Evolutionary conservation across 2,797 vertebrate genomes (phyloP).

Genomic region (Danio aesculapii): DNA sequence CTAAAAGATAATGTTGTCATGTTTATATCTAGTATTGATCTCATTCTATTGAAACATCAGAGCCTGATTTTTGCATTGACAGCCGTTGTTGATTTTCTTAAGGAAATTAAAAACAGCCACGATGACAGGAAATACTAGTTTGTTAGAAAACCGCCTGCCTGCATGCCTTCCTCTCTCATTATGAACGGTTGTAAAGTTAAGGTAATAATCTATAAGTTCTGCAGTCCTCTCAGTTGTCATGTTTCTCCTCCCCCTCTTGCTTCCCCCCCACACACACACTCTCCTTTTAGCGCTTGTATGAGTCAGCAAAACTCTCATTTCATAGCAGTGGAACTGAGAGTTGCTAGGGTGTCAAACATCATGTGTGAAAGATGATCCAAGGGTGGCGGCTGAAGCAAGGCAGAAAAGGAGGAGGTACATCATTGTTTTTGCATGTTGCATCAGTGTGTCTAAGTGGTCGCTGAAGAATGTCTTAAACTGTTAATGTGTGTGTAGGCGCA

Average conservation of each 20-base stretch:
- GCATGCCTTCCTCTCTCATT: neutral
- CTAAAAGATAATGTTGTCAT: neutral
- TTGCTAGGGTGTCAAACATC: neutral
- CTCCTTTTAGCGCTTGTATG: neutral
- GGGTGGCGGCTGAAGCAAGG: neutral
- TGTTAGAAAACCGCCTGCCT: neutral
- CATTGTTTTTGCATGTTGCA: neutral
- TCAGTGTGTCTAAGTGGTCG: neutral
- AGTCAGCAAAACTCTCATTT: constrained; percentile 13
- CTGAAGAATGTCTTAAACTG: neutral
- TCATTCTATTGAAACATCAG: too few species aligned
- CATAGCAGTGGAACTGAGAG: neutral
- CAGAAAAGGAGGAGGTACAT: neutral
- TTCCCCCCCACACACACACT: neutral
- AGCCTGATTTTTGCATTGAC: too few species aligned
- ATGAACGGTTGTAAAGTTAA: neutral
- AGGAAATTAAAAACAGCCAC: too few species aligned
- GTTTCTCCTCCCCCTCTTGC: neutral
- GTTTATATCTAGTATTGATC: too few species aligned
- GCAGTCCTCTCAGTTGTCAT: constrained; percentile 3
- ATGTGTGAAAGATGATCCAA: constrained; percentile 29
- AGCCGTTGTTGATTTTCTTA: neutral
- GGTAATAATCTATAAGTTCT: neutral
- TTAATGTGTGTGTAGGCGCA: neutral
- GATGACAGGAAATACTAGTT: neutral